These are phyloP conservation scores for Percina caprodes DNA, from an alignment of 2,113 vertebrate genomes.

Conservation along the genomic window DNA sequence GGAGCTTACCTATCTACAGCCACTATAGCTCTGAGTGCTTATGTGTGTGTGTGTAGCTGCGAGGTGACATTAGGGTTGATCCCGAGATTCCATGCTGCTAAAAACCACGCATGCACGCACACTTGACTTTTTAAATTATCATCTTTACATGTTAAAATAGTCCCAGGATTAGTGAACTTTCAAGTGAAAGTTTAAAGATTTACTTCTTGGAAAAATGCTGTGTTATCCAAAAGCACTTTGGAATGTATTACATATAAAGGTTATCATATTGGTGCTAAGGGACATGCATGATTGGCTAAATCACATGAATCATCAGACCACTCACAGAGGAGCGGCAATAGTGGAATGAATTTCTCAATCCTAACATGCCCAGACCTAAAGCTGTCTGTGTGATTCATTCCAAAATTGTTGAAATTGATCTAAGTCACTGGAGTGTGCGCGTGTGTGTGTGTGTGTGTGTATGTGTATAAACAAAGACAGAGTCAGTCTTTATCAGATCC, in stretches of 20 bases:
- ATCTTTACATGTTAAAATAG: background rate
- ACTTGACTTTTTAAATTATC: background rate
- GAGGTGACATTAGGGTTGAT: conserved; percentile 45
- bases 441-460: background rate
- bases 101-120: conserved; percentile 38
- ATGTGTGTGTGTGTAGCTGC: conserved; percentile 25
- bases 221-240: background rate
- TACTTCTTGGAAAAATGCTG: background rate
- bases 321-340: background rate
- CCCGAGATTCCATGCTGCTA: conserved; percentile 30
- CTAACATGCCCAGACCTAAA: conserved; percentile 60
- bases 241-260: background rate
- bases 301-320: conserved; percentile 23
- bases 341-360: conserved; percentile 58
- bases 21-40: conserved; percentile 30
- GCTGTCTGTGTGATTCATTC: conserved; percentile 43
- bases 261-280: background rate
- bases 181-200: conserved; percentile 8
- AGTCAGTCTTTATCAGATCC: conserved; percentile 49
- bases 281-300: background rate
- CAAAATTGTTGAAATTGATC: conserved; percentile 55
- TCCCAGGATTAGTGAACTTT: conserved; percentile 5
- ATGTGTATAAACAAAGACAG: conserved; percentile 44
- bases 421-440: conserved; percentile 22
- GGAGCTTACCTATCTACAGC: conserved; percentile 57